phyloP scores from a whole-genome alignment of 2,797 vertebrate genomes.

The Bradypodion ventrale region DNA sequence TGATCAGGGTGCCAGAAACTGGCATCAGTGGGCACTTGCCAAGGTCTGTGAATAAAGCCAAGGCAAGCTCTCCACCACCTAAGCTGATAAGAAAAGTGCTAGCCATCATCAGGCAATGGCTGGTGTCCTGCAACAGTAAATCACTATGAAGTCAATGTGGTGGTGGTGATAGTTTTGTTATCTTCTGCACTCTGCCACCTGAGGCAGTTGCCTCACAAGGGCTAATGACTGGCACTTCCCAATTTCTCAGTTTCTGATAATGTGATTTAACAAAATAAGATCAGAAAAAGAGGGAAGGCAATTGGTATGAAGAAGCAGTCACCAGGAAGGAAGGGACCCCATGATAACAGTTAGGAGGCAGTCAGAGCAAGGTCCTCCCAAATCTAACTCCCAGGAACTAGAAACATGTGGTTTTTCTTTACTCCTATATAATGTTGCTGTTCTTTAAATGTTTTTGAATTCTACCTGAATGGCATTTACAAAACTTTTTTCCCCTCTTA shows the following conservation, averaged over 20 bases:
- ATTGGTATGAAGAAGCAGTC: background rate
- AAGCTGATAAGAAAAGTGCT: too few relatives aligned
- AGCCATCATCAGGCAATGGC: too few relatives aligned
- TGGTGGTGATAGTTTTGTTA: too few relatives aligned
- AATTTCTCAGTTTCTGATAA: too few relatives aligned
- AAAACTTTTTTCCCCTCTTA: background rate
- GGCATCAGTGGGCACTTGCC: background rate
- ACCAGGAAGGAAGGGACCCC: background rate
- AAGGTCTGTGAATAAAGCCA: background rate
- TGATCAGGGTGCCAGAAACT: background rate
- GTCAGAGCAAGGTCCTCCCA: background rate
- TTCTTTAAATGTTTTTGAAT: background rate
- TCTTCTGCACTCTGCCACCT: too few relatives aligned
- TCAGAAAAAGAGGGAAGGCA: background rate
- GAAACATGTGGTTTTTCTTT: background rate
- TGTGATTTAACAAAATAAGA: background rate
- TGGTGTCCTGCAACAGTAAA: too few relatives aligned
- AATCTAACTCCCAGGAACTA: background rate
- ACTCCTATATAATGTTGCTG: background rate
- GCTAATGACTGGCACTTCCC: too few relatives aligned
- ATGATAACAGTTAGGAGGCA: background rate
- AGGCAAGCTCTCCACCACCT: too few relatives aligned
- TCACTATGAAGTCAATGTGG: too few relatives aligned
- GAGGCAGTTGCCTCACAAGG: too few relatives aligned
- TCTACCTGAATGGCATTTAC: constrained; percentile 7